These are phyloP conservation scores for Axis porcinus DNA, from an alignment of 2,113 vertebrate genomes.

Conservation along the genomic window DNA sequence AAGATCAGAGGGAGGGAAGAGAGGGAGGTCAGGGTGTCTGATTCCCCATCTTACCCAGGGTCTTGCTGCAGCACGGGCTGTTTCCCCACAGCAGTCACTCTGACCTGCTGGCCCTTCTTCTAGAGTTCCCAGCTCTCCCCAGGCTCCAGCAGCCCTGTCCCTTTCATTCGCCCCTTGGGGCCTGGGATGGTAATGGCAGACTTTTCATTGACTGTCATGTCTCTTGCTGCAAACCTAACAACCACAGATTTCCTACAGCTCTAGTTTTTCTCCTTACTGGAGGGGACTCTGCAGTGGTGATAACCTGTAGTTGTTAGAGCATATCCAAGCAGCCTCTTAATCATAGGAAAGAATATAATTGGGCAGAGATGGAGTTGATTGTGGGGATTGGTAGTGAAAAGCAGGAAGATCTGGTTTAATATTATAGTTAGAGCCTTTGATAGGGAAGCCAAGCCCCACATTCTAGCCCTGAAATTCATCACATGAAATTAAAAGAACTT, in stretches of 20 bases:
- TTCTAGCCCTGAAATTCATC: neutral
- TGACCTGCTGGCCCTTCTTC: neutral
- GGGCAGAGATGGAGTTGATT: neutral
- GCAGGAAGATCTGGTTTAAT: neutral
- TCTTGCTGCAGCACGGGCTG: neutral
- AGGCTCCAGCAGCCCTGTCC: neutral
- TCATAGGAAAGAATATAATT: too few relatives aligned
- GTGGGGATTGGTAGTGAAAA: neutral
- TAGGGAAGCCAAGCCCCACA: neutral
- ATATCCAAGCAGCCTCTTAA: neutral
- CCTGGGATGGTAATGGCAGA: neutral
- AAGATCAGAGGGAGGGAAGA: neutral
- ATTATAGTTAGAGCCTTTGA: neutral
- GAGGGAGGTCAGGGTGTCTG: neutral
- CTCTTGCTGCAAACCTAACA: neutral
- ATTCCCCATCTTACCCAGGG: neutral
- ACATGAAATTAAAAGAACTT: neutral
- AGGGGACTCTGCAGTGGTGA: neutral
- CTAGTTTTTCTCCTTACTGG: neutral
- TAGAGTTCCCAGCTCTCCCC: neutral
- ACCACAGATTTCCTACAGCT: neutral
- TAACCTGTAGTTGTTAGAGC: neutral
- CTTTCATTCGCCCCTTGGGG: rapidly evolving
- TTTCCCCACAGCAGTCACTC: neutral
- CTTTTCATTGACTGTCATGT: neutral